phyloP scores from a whole-genome alignment of 2,888 invertebrate genomes.

The Erebia palarica region DNA sequence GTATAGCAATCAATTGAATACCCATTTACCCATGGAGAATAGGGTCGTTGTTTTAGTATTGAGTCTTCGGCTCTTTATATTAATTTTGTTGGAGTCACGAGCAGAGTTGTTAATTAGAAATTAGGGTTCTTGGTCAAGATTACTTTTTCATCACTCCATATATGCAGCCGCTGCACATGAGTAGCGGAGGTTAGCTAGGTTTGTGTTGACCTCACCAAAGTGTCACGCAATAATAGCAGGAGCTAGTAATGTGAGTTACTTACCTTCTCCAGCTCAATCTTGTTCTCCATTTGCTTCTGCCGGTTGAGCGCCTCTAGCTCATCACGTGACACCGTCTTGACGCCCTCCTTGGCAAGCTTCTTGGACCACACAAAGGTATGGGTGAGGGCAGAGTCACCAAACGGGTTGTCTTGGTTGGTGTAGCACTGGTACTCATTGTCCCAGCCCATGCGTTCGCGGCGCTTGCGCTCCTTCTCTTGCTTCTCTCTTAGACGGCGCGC shows the following conservation, averaged over 20 bases:
- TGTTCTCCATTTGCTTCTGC: conserved; percentile 95
- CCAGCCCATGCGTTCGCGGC: conserved; percentile 98
- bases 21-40: no score
- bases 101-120: no score
- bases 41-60: no score
- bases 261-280: conserved; percentile 94
- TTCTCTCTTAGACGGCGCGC: conserved; percentile 93
- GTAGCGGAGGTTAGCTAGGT: no score
- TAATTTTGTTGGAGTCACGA: no score
- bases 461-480: conserved; percentile 92
- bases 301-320: conserved; percentile 92
- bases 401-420: conserved; percentile 99
- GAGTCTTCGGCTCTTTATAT: no score
- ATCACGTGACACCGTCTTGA: conserved; percentile 88
- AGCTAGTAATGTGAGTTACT: background rate
- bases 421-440: conserved; percentile 98
- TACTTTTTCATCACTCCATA: no score
- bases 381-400: conserved; percentile 97
- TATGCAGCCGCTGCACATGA: no score
- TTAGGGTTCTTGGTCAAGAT: no score
- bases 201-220: no score
- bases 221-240: no score
- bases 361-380: conserved; percentile 98
- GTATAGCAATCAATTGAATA: no score
- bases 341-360: conserved; percentile 96